Percentiles rank a stretch among this genome's conserved stretches.
These are phyloP conservation scores for Tetramorium simillimum DNA, from an alignment of 1,140 invertebrate genomes.

Conservation along the genomic window DNA sequence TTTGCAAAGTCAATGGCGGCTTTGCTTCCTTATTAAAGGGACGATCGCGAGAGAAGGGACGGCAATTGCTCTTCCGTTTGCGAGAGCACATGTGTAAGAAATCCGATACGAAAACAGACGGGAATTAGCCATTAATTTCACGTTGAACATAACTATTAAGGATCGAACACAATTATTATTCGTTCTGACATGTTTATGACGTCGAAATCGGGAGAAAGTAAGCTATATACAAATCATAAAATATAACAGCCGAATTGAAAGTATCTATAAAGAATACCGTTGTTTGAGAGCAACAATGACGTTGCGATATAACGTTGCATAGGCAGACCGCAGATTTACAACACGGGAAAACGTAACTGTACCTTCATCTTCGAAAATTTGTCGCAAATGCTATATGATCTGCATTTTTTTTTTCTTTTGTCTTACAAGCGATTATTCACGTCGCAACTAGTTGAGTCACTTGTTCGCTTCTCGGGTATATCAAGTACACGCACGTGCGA, in stretches of 20 bases:
- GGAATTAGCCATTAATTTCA: conserved; percentile 39
- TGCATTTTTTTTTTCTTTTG: not conserved
- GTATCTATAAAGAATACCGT: not conserved
- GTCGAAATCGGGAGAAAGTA: not conserved
- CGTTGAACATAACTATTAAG: not conserved
- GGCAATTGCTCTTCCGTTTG: not conserved
- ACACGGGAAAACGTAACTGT: not conserved
- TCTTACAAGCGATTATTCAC: conserved; percentile 12
- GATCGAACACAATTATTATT: not conserved
- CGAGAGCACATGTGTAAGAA: not conserved
- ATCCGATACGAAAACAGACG: not conserved
- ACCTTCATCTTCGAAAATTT: not conserved
- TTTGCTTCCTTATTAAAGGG: conserved; percentile 49
- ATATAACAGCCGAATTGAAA: not conserved
- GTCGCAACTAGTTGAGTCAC: not conserved
- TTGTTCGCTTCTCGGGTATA: not conserved
- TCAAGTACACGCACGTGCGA: not conserved
- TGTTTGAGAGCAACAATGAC: not conserved
- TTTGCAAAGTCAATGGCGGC: conserved; percentile 32
- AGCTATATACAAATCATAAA: not conserved
- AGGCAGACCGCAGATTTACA: not conserved
- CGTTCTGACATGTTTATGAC: not conserved
- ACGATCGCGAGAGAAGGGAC: conserved; percentile 11
- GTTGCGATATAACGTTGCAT: not conserved
- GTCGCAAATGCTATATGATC: not conserved